Evolutionary conservation across 2,888 invertebrate genomes (phyloP).

Genomic region (Lycia hirtaria): DNA sequence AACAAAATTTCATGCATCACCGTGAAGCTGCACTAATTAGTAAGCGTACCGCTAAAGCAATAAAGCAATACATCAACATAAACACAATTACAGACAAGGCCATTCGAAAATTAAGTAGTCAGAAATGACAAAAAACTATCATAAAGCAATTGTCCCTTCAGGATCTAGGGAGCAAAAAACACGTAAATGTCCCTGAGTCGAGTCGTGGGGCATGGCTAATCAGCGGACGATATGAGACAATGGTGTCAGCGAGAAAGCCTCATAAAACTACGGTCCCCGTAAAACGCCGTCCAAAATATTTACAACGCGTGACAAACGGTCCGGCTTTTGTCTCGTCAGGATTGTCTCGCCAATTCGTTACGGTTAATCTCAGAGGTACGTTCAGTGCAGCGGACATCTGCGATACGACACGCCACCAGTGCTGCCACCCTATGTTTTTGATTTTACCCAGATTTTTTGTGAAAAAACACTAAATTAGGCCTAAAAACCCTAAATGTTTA

Average conservation of each 20-base stretch:
- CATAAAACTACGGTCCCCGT: slow-evolving; percentile 79
- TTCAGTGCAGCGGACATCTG: slow-evolving; percentile 61
- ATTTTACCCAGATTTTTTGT: too few relatives aligned
- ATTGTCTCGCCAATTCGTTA: slow-evolving; percentile 75
- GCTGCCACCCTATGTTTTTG: too few relatives aligned
- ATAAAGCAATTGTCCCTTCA: slow-evolving; percentile 46
- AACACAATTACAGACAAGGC: slow-evolving; percentile 30
- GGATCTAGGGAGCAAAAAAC: slow-evolving; percentile 42
- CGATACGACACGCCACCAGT: slow-evolving; percentile 58
- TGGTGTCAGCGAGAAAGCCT: slow-evolving; percentile 75
- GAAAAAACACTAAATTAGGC: too few relatives aligned
- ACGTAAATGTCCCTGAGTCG: slow-evolving; percentile 52
- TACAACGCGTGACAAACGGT: slow-evolving; percentile 81
- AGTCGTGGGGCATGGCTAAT: slow-evolving; percentile 69
- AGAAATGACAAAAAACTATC: slow-evolving; percentile 38
- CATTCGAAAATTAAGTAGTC: slow-evolving; percentile 37
- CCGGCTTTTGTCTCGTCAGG: slow-evolving; percentile 71
- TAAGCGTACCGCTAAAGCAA: slow-evolving; percentile 29
- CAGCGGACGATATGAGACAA: slow-evolving; percentile 72
- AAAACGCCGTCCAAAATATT: slow-evolving; percentile 82
- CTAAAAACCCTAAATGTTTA: too few relatives aligned
- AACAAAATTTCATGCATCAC: slow-evolving; percentile 13
- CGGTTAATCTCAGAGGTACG: slow-evolving; percentile 67
- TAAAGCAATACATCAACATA: slow-evolving; percentile 47
- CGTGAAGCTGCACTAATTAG: slow-evolving; percentile 42